Percentiles rank a stretch among this genome's conserved stretches.
Conservation (phyloP, 2,888 invertebrate species). For the Tillus elongatus region DNA sequence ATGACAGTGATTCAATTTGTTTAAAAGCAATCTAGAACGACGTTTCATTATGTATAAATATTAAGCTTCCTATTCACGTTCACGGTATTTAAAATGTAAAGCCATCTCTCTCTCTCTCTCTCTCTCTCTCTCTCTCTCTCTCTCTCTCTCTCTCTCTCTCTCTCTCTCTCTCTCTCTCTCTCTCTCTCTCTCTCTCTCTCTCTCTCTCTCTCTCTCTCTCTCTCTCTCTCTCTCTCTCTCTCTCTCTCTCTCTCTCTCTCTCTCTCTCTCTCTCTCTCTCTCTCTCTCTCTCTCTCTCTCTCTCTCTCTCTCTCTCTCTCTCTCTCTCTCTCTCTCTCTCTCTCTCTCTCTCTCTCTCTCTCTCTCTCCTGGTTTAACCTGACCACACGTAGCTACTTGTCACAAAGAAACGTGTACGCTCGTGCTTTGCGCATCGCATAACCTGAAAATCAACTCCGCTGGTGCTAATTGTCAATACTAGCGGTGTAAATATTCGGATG, state of each 20-base stretch:
- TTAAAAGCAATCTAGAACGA: no score
- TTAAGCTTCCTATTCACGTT: no score
- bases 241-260: not conserved
- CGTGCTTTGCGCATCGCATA: no score
- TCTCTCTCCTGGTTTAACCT: no score
- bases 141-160: not conserved
- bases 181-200: not conserved
- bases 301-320: not conserved
- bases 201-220: not conserved
- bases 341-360: not conserved
- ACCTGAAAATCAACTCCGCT: no score
- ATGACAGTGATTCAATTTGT: no score
- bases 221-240: not conserved
- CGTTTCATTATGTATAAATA: no score
- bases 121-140: not conserved
- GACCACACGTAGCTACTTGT: no score
- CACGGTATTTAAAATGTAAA: no score
- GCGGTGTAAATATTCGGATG: no score
- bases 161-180: not conserved
- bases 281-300: not conserved
- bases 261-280: not conserved
- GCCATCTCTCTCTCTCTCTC: not conserved
- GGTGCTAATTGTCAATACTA: no score
- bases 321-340: not conserved
- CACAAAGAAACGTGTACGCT: no score